Percentiles rank a stretch among this genome's conserved stretches.
Conservation (phyloP, 1,140 invertebrate species). For the Andrena cerasifolii region DNA sequence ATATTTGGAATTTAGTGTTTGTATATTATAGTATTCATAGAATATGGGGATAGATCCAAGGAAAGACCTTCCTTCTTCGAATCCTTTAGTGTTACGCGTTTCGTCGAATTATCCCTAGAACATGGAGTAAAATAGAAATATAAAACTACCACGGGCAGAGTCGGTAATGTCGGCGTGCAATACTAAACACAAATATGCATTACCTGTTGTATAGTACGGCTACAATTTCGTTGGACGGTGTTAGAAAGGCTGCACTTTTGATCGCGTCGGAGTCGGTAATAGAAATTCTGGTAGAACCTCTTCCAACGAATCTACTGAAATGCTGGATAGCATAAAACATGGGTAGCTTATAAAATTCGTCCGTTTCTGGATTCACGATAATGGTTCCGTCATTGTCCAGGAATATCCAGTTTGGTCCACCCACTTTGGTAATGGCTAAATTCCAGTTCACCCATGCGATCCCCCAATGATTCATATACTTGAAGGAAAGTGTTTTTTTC, state of each 20-base stretch:
- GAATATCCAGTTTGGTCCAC: constrained; percentile 94
- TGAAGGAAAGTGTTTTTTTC: constrained; percentile 74
- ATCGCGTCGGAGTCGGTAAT: constrained; percentile 57
- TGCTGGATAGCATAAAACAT: constrained; percentile 94
- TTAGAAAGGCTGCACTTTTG: constrained; percentile 83
- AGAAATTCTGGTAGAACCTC: constrained; percentile 83
- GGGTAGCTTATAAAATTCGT: constrained; percentile 94
- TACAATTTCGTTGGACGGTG: constrained; percentile 83
- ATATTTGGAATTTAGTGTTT: not conserved
- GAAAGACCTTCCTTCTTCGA: constrained; percentile 29
- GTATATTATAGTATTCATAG: constrained; percentile 65
- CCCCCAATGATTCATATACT: constrained; percentile 88
- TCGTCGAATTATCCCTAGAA: constrained; percentile 33
- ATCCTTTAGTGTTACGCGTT: constrained; percentile 49
- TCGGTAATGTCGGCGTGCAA: too few relatives aligned
- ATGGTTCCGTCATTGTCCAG: constrained; percentile 91
- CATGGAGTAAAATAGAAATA: not conserved
- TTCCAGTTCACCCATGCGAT: constrained; percentile 97
- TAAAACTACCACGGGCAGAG: too few relatives aligned
- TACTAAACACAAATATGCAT: too few relatives aligned
- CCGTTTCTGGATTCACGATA: constrained; percentile 86
- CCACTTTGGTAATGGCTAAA: constrained; percentile 87
- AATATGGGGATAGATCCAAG: constrained; percentile 33
- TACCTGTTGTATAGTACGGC: constrained; percentile 87
- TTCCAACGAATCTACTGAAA: constrained; percentile 91